Evolutionary conservation across 2,113 vertebrate species (phyloP).

Genomic region (Eretmochelys imbricata): DNA sequence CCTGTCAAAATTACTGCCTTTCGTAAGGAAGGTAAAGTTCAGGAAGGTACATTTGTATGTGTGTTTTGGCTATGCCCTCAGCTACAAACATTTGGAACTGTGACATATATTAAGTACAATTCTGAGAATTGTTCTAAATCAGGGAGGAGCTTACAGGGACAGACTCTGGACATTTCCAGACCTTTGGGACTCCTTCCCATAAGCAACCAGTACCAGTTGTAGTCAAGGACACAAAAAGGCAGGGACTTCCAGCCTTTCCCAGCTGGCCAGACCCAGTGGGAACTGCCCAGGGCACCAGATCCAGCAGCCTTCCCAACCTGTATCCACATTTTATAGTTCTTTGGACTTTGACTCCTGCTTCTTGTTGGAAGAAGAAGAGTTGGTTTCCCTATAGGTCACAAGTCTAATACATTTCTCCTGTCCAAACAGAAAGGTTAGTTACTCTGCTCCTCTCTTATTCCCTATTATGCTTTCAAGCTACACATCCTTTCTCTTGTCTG

Average conservation of each 20-base stretch:
- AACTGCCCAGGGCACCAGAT: not conserved
- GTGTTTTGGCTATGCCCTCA: not conserved
- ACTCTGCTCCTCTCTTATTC: not conserved
- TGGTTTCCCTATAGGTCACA: not conserved
- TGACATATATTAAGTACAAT: not conserved
- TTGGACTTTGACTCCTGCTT: not conserved
- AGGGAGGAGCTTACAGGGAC: not conserved
- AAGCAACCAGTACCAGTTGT: not conserved
- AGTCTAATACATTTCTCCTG: not conserved
- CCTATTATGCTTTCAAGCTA: slow-evolving; percentile 25
- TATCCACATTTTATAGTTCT: not conserved
- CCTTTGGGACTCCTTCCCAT: not conserved
- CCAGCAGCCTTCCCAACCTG: not conserved
- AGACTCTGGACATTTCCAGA: not conserved
- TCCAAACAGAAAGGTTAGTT: not conserved
- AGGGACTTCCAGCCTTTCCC: not conserved
- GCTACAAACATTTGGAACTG: not conserved
- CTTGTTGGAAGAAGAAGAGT: not conserved
- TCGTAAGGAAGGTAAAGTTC: not conserved
- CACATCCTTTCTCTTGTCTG: slow-evolving; percentile 27
- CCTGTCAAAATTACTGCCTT: not conserved
- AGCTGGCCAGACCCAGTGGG: not conserved
- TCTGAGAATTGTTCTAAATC: not conserved
- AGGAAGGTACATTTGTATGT: not conserved
- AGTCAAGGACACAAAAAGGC: not conserved